Base-by-base conservation (phyloP, 2,113 vertebrate species). In the Ciconia stormi region DNA sequence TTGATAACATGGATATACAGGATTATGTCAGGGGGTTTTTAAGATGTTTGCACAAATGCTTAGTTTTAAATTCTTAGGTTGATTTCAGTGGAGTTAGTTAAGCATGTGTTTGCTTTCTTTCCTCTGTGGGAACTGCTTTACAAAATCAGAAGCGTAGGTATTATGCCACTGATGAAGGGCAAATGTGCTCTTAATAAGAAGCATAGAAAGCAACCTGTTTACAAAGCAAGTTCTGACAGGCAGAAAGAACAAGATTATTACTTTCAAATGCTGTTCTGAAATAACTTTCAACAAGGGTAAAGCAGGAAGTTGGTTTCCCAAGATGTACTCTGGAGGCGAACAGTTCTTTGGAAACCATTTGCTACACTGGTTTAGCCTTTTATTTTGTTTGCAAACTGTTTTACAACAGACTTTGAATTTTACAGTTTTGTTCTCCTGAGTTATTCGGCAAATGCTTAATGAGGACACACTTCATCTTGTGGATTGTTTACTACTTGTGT, bases 321-420 rank as follows among this genome's bases (percentile, higher is more conserved):
- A 16, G 26, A 34, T 27, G 25, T 72, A 21, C 69, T 90, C 53
- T 82, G 20, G 15, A 76, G 76, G 36, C 2, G 4, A 81, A 62
- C 27, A 25, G 26, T 91, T 79, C 26, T 42, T 67, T 76, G 62
- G 20, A 49, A 79, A 55, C 19, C 10, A 21, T 59, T 93, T 82
- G 42, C 88, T 72, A 29, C 11, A 8, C 25, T 59, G 36, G 38
- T 71, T 91, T 89, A 83, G 38, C 21, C 30, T 84, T 82, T 84
- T 49, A 58, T 81, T 95, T 92, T 87, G 52, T 85, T 95, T 94
- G 44, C 70, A 89, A 67, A 59, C 29, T 89, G 70, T 59, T 95
- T 74, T 63, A 61, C 44, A 87, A 36, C 47, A 82, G 44, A 82
- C 81, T 77, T 79, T 1, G 9, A 79, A 55, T 94, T 89, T 91